Conservation (phyloP, 2,797 vertebrate species). For the Hydrolagus colliei region DNA sequence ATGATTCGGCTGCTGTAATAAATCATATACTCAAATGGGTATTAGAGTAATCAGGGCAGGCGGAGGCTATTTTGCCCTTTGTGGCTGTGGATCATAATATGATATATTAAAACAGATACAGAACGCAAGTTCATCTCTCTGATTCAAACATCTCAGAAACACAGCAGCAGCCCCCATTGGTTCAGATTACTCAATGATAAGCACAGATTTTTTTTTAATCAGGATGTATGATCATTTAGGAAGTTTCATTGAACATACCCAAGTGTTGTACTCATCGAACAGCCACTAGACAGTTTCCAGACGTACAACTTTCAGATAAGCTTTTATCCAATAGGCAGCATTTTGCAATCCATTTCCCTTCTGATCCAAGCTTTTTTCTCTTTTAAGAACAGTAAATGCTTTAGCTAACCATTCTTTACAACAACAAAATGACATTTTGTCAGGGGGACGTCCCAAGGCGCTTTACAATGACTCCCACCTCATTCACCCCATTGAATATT, state of each 20-base stretch:
- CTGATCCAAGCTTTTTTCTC: not conserved
- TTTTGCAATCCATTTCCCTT: not conserved
- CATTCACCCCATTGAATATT: not conserved
- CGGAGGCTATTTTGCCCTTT: no score
- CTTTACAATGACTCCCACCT: not conserved
- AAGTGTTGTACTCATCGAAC: no score
- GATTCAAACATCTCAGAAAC: not conserved
- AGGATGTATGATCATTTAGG: not conserved
- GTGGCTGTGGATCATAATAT: not conserved
- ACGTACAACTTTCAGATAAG: not conserved
- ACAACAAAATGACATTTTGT: no score
- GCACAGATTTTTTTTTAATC: not conserved
- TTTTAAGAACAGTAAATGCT: not conserved
- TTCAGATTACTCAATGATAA: not conserved
- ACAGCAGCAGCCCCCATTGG: not conserved
- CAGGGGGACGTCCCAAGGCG: no score
- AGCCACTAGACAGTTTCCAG: no score
- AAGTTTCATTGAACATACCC: not conserved
- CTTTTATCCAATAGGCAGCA: not conserved
- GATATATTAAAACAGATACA: not conserved
- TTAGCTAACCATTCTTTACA: not conserved
- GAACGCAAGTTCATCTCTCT: not conserved
- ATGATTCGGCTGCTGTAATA: conserved; percentile 1
- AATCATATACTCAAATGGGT: not conserved
- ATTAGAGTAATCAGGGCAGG: no score